A percentile compares a stretch with the other conserved stretches of the same genome.
Evolutionary conservation across 2,888 invertebrate genomes (phyloP).

Genomic region (Gibbula magus): DNA sequence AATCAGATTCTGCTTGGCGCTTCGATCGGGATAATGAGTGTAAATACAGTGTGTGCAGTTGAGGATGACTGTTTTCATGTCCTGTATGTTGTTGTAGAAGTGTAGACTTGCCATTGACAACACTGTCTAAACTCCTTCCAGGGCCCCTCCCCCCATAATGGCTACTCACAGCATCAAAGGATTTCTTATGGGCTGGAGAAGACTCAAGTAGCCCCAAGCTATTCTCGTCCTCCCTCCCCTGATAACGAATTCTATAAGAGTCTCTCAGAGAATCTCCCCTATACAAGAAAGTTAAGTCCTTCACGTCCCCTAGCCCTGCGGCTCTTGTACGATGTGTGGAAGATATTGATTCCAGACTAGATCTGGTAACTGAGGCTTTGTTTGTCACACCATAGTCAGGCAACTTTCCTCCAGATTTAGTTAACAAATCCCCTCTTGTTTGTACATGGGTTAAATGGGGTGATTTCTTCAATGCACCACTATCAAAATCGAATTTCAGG

Average conservation of each 20-base stretch:
- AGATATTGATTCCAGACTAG: neutral
- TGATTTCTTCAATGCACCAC: neutral
- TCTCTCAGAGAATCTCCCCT: neutral
- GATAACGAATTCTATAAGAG: neutral
- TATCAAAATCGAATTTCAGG: too few species aligned
- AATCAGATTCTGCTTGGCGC: too few species aligned
- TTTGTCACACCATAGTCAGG: neutral
- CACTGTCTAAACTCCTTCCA: neutral
- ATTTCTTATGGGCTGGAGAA: neutral
- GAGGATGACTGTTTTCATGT: too few species aligned
- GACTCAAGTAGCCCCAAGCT: neutral
- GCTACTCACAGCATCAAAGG: neutral
- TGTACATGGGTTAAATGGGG: neutral
- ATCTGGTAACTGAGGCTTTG: neutral
- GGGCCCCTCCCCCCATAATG: neutral
- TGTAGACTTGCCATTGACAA: too few species aligned
- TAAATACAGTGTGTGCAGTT: too few species aligned
- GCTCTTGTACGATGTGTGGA: neutral
- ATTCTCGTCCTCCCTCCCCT: neutral
- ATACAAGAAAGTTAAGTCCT: conserved; percentile 2
- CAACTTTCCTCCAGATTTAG: neutral
- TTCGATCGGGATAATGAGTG: too few species aligned
- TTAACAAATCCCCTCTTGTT: neutral
- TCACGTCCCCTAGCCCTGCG: neutral
- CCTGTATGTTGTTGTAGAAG: too few species aligned